Percentiles rank a stretch among this genome's conserved stretches.
These are phyloP conservation scores for Philotrypesis tridentata DNA, from an alignment of 1,140 invertebrate genomes.

Conservation along the genomic window DNA sequence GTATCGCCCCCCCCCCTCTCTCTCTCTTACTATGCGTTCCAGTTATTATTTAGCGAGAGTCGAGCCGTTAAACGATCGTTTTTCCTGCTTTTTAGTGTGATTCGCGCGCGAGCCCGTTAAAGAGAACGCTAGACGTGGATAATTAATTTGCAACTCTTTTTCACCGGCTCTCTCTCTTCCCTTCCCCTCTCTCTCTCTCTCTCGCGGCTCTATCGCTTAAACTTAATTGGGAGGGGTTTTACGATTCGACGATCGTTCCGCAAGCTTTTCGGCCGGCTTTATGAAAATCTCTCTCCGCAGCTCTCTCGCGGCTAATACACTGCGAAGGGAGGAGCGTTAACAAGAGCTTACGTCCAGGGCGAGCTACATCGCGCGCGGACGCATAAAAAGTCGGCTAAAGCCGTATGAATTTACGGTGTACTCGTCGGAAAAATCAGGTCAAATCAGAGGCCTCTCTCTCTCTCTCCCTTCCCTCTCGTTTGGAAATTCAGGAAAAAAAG, in stretches of 20 bases:
- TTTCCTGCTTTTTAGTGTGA: neutral
- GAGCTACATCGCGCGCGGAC: neutral
- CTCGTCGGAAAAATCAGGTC: neutral
- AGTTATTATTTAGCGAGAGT: constrained; percentile 9
- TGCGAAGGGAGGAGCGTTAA: too few relatives aligned
- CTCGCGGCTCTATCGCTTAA: neutral
- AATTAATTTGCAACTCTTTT: neutral
- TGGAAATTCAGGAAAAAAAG: constrained; percentile 14
- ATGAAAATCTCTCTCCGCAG: neutral
- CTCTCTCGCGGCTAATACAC: too few relatives aligned
- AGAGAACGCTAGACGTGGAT: neutral
- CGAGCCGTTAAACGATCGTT: neutral
- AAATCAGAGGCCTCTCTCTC: too few relatives aligned
- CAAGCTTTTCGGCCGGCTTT: neutral
- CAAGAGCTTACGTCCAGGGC: too few relatives aligned
- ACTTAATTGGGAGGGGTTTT: too few relatives aligned
- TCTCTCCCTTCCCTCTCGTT: too few relatives aligned
- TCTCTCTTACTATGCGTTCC: neutral
- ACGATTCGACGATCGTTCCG: too few relatives aligned
- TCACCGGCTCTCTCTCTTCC: neutral
- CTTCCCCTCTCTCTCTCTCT: too few relatives aligned
- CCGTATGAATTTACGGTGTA: too few relatives aligned
- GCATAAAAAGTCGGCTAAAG: too few relatives aligned
- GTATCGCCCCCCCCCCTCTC: neutral
- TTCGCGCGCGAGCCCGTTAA: neutral